Evolutionary conservation across 2,797 vertebrate species (phyloP).

Genomic region (Propithecus perrieri): DNA sequence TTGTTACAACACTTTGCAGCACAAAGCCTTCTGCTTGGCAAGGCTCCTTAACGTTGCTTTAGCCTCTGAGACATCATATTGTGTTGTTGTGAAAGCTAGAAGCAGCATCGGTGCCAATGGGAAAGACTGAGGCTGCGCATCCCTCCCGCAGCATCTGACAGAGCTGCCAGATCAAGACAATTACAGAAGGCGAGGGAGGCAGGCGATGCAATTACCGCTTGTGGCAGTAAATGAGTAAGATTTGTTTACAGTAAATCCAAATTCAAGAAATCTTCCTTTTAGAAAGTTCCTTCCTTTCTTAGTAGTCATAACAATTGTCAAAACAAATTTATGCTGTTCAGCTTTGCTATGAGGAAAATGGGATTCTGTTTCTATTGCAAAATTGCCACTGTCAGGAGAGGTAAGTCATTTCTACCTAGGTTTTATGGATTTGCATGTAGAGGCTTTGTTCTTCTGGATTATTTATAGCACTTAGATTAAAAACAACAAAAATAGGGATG

Average conservation of each 20-base stretch:
- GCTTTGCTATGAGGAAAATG: neutral
- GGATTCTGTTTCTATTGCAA: constrained; percentile 29
- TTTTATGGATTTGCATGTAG: neutral
- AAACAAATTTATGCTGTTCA: neutral
- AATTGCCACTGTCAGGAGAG: neutral
- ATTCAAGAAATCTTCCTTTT: neutral
- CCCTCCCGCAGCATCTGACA: neutral
- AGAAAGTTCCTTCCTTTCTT: neutral
- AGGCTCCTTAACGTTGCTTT: neutral
- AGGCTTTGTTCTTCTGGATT: constrained; percentile 19
- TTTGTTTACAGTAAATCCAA: constrained; percentile 8
- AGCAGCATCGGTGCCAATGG: neutral
- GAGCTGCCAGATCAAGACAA: neutral
- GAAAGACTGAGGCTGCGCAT: fast-evolving
- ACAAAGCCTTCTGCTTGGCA: constrained; percentile 18
- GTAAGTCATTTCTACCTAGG: neutral
- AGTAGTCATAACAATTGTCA: neutral
- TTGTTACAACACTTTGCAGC: constrained; percentile 20
- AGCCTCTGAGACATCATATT: neutral
- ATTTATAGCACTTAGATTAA: constrained; percentile 9
- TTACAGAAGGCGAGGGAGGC: neutral
- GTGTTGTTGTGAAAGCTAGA: constrained; percentile 6
- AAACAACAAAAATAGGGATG: neutral
- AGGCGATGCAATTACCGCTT: neutral
- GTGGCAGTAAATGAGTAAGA: neutral